Percentiles rank a stretch among this genome's conserved stretches.
Conservation (phyloP, 2,888 invertebrate species). For the Gastracanthus pulcherrimus region DNA sequence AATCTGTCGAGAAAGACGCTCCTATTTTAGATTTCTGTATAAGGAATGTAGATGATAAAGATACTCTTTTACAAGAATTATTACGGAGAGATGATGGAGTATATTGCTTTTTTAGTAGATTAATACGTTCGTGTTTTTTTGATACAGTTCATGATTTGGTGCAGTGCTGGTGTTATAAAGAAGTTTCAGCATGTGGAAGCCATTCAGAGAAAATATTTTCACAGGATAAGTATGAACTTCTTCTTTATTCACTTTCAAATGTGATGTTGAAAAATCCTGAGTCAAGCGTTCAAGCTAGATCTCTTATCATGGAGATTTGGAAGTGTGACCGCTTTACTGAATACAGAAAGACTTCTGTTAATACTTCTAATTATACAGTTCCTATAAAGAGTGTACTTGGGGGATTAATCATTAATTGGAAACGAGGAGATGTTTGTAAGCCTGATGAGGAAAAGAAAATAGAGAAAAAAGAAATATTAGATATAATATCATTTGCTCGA, state of each 20-base stretch:
- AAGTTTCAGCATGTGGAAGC: conserved; percentile 36
- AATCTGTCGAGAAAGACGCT: conserved; percentile 44
- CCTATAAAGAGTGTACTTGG: conserved; percentile 24
- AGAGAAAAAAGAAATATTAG: conserved; percentile 36
- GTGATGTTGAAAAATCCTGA: conserved; percentile 48
- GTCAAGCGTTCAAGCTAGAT: conserved; percentile 37
- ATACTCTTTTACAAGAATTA: conserved; percentile 42
- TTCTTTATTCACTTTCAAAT: conserved; percentile 49
- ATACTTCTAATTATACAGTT: conserved; percentile 20
- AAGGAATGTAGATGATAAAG: conserved; percentile 24
- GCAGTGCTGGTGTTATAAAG: conserved; percentile 42
- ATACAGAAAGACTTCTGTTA: conserved; percentile 21
- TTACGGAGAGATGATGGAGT: conserved; percentile 36
- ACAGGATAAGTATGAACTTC: conserved; percentile 31
- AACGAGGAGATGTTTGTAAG: background rate
- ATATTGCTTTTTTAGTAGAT: conserved; percentile 33
- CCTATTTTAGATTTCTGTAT: conserved; percentile 47
- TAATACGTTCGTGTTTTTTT: conserved; percentile 48
- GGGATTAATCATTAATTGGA: conserved; percentile 46
- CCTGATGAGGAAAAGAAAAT: background rate
- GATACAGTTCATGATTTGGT: conserved; percentile 53
- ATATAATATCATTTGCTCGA: conserved; percentile 39
- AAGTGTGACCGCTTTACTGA: conserved; percentile 21
- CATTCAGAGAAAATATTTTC: conserved; percentile 45
- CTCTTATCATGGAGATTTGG: conserved; percentile 42